Conservation (phyloP, 2,888 invertebrate species). For the Noctua comes region DNA sequence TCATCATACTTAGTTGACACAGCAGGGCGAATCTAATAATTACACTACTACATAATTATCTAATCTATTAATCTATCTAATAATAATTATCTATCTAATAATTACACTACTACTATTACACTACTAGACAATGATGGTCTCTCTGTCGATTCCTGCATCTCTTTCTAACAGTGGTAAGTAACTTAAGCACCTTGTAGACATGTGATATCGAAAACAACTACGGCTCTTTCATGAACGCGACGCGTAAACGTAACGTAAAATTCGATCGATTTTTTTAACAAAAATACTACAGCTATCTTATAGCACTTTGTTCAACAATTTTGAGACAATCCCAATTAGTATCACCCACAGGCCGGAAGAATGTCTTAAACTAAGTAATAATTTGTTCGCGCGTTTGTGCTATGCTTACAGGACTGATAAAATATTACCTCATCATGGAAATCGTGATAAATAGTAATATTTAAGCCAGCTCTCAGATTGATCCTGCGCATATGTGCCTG, state of each 20-base stretch:
- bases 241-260: background rate
- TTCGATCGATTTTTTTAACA: background rate
- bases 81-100: too few species aligned
- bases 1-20: background rate
- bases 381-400: background rate
- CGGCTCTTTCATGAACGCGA: background rate
- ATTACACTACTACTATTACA: background rate
- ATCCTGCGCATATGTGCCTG: conserved; percentile 98
- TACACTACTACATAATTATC: too few species aligned
- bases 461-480: conserved; percentile 95
- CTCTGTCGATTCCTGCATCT: background rate
- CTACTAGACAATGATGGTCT: background rate
- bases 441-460: conserved; percentile 97
- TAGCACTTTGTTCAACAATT: background rate
- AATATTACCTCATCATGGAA: conserved; percentile 97
- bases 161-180: background rate
- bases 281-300: background rate
- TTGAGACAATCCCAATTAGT: background rate
- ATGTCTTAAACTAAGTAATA: background rate
- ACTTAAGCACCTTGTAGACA: background rate
- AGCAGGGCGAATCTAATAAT: background rate
- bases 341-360: background rate
- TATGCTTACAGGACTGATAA: background rate
- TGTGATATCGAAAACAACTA: background rate
- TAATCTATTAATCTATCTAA: too few species aligned